Conservation (phyloP, 2,113 vertebrate genomes). For the Scolopax mira region DNA sequence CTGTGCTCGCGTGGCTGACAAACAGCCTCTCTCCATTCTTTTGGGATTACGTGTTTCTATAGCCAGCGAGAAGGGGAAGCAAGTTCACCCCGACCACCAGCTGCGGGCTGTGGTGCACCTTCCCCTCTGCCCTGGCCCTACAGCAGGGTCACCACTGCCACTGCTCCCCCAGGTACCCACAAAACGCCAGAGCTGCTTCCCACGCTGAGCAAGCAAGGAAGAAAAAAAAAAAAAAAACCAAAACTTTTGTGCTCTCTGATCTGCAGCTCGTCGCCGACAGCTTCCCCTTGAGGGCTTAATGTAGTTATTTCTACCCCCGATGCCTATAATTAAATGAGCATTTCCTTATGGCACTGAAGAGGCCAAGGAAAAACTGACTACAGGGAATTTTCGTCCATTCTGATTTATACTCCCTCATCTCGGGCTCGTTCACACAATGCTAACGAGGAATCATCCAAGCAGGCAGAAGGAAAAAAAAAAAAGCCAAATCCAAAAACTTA, state of each 20-base stretch:
- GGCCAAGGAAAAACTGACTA: constrained; percentile 50
- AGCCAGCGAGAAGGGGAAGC: background rate
- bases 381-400: constrained; percentile 52
- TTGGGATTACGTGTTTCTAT: constrained; percentile 20
- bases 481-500: background rate
- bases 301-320: constrained; percentile 59
- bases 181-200: background rate
- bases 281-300: constrained; percentile 56
- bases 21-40: constrained; percentile 31
- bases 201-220: background rate
- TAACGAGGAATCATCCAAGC: constrained; percentile 25
- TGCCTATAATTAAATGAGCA: constrained; percentile 62
- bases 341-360: constrained; percentile 50
- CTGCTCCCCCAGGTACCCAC: background rate
- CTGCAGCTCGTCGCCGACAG: background rate
- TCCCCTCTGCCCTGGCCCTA: background rate
- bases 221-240: background rate
- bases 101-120: background rate
- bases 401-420: constrained; percentile 36
- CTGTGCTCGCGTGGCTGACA: constrained; percentile 1
- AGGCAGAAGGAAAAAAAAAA: background rate
- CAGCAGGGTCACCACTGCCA: background rate
- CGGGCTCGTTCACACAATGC: background rate
- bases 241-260: constrained; percentile 5
- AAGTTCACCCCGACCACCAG: background rate